Evolutionary conservation across 2,888 invertebrate species (phyloP).

Genomic region (Epistrophe eligans): DNA sequence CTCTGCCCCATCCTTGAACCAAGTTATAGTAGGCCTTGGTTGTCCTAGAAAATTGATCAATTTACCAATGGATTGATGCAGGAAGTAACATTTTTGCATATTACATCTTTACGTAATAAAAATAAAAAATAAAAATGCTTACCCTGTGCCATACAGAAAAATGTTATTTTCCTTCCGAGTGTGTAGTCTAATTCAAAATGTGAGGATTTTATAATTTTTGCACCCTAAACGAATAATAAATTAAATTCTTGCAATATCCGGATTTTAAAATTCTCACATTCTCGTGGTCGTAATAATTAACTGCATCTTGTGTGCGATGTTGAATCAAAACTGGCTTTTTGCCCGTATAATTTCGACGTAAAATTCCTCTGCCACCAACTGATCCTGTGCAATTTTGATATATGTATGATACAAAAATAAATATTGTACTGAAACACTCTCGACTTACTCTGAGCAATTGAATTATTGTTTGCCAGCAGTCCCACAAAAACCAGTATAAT

Average conservation of each 20-base stretch:
- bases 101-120: neutral
- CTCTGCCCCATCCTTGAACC: slow-evolving; percentile 98
- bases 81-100: neutral
- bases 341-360: slow-evolving; percentile 83
- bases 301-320: slow-evolving; percentile 94
- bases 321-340: slow-evolving; percentile 84
- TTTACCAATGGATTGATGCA: neutral
- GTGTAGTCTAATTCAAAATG: slow-evolving; percentile 97
- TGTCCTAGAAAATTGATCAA: slow-evolving; percentile 80
- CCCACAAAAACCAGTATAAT: slow-evolving; percentile 50
- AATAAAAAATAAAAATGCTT: slow-evolving; percentile 79
- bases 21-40: slow-evolving; percentile 95
- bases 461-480: slow-evolving; percentile 38
- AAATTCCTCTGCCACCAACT: slow-evolving; percentile 81
- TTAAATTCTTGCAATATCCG: neutral
- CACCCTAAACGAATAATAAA: slow-evolving; percentile 87
- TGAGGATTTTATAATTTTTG: slow-evolving; percentile 93
- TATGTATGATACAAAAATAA: slow-evolving; percentile 13
- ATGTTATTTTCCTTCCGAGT: slow-evolving; percentile 96
- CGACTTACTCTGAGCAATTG: slow-evolving; percentile 78
- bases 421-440: neutral
- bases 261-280: slow-evolving; percentile 86
- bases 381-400: slow-evolving; percentile 79
- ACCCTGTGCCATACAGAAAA: slow-evolving; percentile 95
- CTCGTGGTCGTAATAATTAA: slow-evolving; percentile 95